Percentiles rank a stretch among this genome's conserved stretches.
Conservation (phyloP, 2,113 vertebrate genomes). For the Romanogobio albipinnatus region DNA sequence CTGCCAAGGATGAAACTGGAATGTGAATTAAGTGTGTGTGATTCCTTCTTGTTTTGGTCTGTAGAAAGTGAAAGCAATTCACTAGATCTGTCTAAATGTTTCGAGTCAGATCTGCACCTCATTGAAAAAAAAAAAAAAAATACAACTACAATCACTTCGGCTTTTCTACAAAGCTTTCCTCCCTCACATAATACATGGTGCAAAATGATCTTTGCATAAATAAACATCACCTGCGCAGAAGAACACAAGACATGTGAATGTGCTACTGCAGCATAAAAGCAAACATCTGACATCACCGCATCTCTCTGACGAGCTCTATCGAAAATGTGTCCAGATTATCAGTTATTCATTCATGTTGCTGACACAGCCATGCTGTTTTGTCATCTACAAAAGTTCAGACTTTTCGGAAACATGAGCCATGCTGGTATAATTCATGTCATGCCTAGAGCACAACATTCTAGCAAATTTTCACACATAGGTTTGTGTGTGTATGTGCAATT, state of each 20-base stretch:
- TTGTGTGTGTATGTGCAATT: constrained; percentile 48
- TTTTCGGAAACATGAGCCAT: constrained; percentile 3
- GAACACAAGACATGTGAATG: constrained; percentile 18
- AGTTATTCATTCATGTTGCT: constrained; percentile 41
- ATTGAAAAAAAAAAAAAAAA: not conserved
- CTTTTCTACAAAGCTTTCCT: constrained; percentile 31
- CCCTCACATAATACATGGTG: not conserved
- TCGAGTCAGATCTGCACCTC: not conserved
- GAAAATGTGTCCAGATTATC: constrained; percentile 30
- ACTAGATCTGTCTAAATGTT: constrained; percentile 18
- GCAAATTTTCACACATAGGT: constrained; percentile 10
- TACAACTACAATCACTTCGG: constrained; percentile 8
- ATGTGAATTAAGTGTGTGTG: constrained; percentile 17
- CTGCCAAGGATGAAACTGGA: not conserved
- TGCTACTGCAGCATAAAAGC: constrained; percentile 32
- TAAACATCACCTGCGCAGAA: constrained; percentile 24
- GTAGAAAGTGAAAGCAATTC: constrained; percentile 1
- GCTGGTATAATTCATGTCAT: constrained; percentile 21
- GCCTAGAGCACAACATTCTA: not conserved
- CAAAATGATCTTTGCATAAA: constrained; percentile 34
- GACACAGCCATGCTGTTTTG: constrained; percentile 41
- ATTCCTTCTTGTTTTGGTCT: not conserved
- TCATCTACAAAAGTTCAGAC: constrained; percentile 16
- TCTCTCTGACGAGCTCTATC: constrained; percentile 2
- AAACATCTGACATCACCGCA: constrained; percentile 29